Base-by-base conservation (phyloP, 2,113 vertebrate genomes). In the Proterorhinus semilunaris region DNA sequence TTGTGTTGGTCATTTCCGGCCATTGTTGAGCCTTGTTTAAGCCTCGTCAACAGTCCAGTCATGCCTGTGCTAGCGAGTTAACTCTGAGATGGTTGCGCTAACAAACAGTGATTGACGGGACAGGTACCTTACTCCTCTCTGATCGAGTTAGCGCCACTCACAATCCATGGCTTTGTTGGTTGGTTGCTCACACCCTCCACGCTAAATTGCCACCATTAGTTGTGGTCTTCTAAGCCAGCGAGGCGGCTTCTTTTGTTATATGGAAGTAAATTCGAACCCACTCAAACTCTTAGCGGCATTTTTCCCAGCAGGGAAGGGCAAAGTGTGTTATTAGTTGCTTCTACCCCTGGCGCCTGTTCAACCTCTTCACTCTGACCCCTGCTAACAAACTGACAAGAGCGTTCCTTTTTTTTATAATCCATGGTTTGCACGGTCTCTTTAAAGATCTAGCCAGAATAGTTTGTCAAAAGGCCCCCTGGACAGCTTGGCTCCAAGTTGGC, bases 71-170 rank as follows among this genome's bases (percentile, higher is more conserved):
- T 57, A 27, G 6, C 55, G 21, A 27, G 54, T 90, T 61, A 76
- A 16, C 57, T 62, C 71, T 44, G 57, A 57, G 45, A 73, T 72
- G 46, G 72, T 75, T 36, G 27, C 27, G 27, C 27, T 86, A 89
- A 83, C 80, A 88, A 88, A 90, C 90, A 87, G 86, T 91, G 91
- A 93, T 91, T 89, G 91, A 93, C 91, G 89, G 74, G 75, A 71
- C 36, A 61, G 55, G 67, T 73, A 62, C 74, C 88, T 83, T 58
- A 59, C 86, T 68, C 80, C 82, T 88, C 83, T 84, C 79, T 89
- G 90, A 90, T 91, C 90, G 81, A 87, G 83, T 91, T 83, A 84
- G 74, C 78, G 72, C 72, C 80, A 79, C 85, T 87, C 77, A 79
- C 84, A 86, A 76, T 75, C 66, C 48, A 66, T 76, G 0, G n/a